A percentile compares a stretch with the other conserved stretches of the same genome.
Conservation (phyloP, 1,140 invertebrate species). For the Trichoplusia ni region DNA sequence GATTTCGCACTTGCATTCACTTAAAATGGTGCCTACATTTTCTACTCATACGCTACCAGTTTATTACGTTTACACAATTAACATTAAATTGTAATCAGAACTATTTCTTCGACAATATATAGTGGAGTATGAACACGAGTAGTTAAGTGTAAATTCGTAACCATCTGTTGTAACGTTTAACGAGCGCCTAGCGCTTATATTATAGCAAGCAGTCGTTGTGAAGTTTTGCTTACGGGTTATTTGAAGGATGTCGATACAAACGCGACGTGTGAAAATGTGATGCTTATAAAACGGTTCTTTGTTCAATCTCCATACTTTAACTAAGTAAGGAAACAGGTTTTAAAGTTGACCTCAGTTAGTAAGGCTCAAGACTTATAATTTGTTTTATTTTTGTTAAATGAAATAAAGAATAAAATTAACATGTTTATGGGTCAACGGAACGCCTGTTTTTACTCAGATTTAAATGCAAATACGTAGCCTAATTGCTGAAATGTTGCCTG, state of each 20-base stretch:
- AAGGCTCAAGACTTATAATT: too few relatives aligned
- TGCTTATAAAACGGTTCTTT: too few relatives aligned
- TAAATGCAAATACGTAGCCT: slow-evolving; percentile 15
- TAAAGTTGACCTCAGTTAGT: too few relatives aligned
- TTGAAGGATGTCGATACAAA: too few relatives aligned
- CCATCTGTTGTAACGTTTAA: slow-evolving; percentile 33
- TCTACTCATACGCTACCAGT: neutral
- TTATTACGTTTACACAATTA: slow-evolving; percentile 19
- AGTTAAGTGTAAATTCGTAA: slow-evolving; percentile 33
- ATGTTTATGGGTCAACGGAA: slow-evolving; percentile 7
- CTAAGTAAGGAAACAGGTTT: too few relatives aligned
- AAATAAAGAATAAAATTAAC: slow-evolving; percentile 16
- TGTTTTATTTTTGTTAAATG: neutral
- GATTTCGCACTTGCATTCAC: too few relatives aligned
- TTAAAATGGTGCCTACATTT: neutral
- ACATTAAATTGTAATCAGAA: neutral
- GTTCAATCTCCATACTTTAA: too few relatives aligned
- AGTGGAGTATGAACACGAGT: slow-evolving; percentile 16
- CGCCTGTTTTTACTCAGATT: slow-evolving; percentile 6
- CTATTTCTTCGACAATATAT: slow-evolving; percentile 20
- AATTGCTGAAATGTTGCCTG: slow-evolving; percentile 16
- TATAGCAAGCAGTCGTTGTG: slow-evolving; percentile 40
- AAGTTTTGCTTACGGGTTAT: slow-evolving; percentile 34
- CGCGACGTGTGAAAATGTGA: too few relatives aligned
- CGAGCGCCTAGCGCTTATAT: slow-evolving; percentile 47